Conservation (phyloP, 2,888 invertebrate genomes). For the Stenolophus ochropezus region DNA sequence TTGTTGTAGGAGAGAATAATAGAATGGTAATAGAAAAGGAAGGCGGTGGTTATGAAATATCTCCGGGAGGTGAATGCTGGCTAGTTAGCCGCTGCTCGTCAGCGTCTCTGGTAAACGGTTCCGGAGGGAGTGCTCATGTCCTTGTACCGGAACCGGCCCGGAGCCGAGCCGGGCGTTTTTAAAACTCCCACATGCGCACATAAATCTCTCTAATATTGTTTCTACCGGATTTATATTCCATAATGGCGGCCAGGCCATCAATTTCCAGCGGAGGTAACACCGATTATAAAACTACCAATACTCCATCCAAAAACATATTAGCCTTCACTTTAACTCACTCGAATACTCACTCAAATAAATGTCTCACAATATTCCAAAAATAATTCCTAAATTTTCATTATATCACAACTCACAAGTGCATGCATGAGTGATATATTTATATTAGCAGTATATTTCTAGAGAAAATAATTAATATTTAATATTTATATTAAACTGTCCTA, state of each 20-base stretch:
- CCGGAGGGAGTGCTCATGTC: conserved; percentile 58
- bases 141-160: conserved; percentile 54
- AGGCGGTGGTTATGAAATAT: not conserved
- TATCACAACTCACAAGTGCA: no score
- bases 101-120: conserved; percentile 50
- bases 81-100: conserved; percentile 33
- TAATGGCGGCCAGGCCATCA: conserved; percentile 29
- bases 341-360: no score
- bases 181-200: conserved; percentile 58
- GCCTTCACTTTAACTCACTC: no score
- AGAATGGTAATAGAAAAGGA: not conserved
- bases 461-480: no score
- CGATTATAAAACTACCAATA: not conserved
- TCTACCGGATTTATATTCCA: conserved; percentile 57
- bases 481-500: no score
- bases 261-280: not conserved
- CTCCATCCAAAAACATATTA: not conserved
- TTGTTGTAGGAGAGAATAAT: not conserved
- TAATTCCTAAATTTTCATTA: no score
- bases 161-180: conserved; percentile 50
- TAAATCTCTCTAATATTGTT: conserved; percentile 59
- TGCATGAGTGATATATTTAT: no score
- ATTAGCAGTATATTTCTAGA: no score
- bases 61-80: not conserved
- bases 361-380: no score